Percentiles rank a stretch among this genome's conserved stretches.
These are phyloP conservation scores for Lineus longissimus DNA, from an alignment of 1,140 invertebrate species.

Conservation along the genomic window DNA sequence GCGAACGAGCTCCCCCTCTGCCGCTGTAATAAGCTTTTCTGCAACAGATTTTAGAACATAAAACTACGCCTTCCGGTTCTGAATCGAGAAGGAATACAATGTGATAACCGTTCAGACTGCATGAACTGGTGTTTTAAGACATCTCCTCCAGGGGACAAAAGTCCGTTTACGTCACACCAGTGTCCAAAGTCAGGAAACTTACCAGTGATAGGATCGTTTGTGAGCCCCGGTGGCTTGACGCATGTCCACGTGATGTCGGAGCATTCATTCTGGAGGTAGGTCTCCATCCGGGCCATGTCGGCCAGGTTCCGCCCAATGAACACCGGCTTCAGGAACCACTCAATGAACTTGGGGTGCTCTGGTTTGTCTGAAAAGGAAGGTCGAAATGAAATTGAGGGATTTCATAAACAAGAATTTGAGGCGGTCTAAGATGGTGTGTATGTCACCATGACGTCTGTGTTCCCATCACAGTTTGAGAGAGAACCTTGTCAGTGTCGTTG, in stretches of 20 bases:
- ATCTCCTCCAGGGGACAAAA: too few species aligned
- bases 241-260: conserved; percentile 46
- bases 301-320: conserved; percentile 35
- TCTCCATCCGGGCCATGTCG: conserved; percentile 49
- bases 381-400: not conserved
- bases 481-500: too few species aligned
- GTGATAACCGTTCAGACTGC: too few species aligned
- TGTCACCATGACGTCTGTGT: not conserved
- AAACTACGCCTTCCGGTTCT: too few species aligned
- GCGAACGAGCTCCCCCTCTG: too few species aligned
- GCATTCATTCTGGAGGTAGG: conserved; percentile 33
- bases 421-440: conserved; percentile 4
- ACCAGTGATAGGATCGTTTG: conserved; percentile 25
- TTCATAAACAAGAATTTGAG: not conserved
- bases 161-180: too few species aligned
- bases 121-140: too few species aligned
- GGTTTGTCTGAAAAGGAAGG: conserved; percentile 21
- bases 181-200: too few species aligned
- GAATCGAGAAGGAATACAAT: too few species aligned
- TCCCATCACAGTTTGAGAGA: too few species aligned
- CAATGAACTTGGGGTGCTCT: conserved; percentile 36
- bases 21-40: too few species aligned
- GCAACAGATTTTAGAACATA: too few species aligned
- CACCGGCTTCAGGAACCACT: conserved; percentile 40
- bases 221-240: conserved; percentile 43